Conservation (phyloP, 2,888 invertebrate genomes). For the Drosophila siamana region DNA sequence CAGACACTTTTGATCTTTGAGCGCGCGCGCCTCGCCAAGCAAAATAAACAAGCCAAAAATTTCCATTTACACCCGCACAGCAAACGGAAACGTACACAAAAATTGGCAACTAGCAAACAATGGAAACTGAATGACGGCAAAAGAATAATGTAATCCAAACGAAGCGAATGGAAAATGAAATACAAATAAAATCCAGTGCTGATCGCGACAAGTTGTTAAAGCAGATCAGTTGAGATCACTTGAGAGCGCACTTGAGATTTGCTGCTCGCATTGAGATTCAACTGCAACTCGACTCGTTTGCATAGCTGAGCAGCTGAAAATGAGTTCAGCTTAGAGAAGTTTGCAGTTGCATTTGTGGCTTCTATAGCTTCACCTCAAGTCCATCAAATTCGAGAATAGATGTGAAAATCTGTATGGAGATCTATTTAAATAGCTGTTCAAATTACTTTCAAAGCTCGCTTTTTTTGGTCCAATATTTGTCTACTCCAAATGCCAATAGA, state of each 20-base stretch:
- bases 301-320: not conserved
- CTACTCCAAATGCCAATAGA: too few relatives aligned
- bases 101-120: not conserved
- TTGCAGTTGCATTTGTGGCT: too few relatives aligned
- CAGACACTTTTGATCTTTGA: not conserved
- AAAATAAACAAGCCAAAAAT: not conserved
- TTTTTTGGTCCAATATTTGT: not conserved
- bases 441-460: too few relatives aligned
- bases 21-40: not conserved
- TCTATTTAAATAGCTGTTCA: not conserved
- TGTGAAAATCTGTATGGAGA: not conserved
- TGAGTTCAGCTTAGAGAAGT: not conserved
- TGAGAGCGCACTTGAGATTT: not conserved
- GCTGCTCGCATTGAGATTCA: not conserved
- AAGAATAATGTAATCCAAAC: not conserved
- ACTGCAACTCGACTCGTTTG: not conserved
- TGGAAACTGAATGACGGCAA: not conserved
- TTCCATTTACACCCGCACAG: not conserved
- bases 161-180: not conserved
- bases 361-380: not conserved
- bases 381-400: not conserved
- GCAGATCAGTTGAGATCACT: constrained; percentile 3
- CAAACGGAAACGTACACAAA: not conserved
- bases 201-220: not conserved
- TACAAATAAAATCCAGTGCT: not conserved